Base-by-base conservation (phyloP, 1,140 invertebrate species). In the Halictus rubicundus region DNA sequence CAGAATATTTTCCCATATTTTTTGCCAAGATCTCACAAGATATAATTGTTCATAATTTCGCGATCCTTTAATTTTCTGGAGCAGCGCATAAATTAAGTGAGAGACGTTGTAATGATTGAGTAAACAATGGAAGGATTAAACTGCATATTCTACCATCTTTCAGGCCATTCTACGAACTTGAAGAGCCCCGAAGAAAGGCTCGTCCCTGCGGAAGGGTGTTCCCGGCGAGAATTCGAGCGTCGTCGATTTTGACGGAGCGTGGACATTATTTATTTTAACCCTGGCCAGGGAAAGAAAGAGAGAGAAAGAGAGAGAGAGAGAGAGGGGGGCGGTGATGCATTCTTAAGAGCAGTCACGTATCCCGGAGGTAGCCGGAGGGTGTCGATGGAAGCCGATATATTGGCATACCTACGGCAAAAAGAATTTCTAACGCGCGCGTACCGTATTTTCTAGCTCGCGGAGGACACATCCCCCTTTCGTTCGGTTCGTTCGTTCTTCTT, bases 401-500 rank as follows among this genome's bases (percentile, higher is more conserved):
- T 92, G 92, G 92, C 92, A 93, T 93, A 92, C 91, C 91, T 91
- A 83, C 57, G 89, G 82, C 88, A 90, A 92, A 92, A 93, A 92
- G 92, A 93, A 93, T 93, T 93, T 91, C 88, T 78, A 81, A 78
- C 76, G 72, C 71, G 72, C 71, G 72, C 71, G 68, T 52, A n/a
- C 76, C 63, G 80, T 86, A 80, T 77, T 64, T 68, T 60, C 60
- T 64, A 61, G n/a, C 71, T 69, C 61, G 32, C 65, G 68, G 73
- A 65, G 32, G 46, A 63, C 70, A 64, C 42, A 46, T 68, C 68
- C 86, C 78, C 83, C 80, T 78, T 84, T 77, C 80, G 72, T 78
- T 72, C 77, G 69, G 42, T 42, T 42, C 42, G 42, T 46, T 46
- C 42, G 42, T 46, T 46, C 42, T 46, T 70, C 78, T 72, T 78